phyloP scores from a whole-genome alignment of 2,888 invertebrate species.

The Oscheius myriophilus region DNA sequence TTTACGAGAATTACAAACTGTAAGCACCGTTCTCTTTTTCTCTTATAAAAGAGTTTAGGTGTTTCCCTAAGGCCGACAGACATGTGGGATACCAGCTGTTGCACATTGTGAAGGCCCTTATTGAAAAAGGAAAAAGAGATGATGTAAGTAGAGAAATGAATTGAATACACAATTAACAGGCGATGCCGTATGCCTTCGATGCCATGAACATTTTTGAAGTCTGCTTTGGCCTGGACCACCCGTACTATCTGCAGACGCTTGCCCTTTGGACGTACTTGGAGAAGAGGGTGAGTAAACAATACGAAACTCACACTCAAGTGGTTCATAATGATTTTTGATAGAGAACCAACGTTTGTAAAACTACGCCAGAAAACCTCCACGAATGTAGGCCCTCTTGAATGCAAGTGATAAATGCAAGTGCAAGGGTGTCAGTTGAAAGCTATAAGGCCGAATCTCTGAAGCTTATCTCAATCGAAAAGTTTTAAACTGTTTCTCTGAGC shows the following conservation, averaged over 20 bases:
- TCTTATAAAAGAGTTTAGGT: conserved; percentile 38
- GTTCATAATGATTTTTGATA: too few species aligned
- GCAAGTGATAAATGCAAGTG: too few species aligned
- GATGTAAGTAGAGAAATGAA: conserved; percentile 35
- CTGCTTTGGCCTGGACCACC: conserved; percentile 68
- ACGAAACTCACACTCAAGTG: neutral
- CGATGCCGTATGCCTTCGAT: conserved; percentile 67
- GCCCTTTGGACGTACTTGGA: conserved; percentile 70
- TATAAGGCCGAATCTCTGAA: too few species aligned
- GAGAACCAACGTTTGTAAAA: neutral
- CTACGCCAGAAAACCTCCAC: neutral
- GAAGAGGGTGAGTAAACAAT: conserved; percentile 44
- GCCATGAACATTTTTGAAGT: conserved; percentile 70
- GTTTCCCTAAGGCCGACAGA: conserved; percentile 68
- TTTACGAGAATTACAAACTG: conserved; percentile 66
- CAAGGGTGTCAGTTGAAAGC: too few species aligned
- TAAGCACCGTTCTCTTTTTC: conserved; percentile 20
- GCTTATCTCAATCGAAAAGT: too few species aligned
- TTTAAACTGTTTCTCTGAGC: too few species aligned
- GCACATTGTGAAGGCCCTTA: conserved; percentile 62
- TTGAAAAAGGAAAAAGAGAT: conserved; percentile 58
- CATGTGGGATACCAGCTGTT: conserved; percentile 67
- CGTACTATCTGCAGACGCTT: conserved; percentile 68
- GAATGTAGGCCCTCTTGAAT: too few species aligned
- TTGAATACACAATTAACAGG: conserved; percentile 35